A percentile compares a stretch with the other conserved stretches of the same genome.
Evolutionary conservation across 1,140 invertebrate species (phyloP).

Genomic region (Scaptomyza montana): DNA sequence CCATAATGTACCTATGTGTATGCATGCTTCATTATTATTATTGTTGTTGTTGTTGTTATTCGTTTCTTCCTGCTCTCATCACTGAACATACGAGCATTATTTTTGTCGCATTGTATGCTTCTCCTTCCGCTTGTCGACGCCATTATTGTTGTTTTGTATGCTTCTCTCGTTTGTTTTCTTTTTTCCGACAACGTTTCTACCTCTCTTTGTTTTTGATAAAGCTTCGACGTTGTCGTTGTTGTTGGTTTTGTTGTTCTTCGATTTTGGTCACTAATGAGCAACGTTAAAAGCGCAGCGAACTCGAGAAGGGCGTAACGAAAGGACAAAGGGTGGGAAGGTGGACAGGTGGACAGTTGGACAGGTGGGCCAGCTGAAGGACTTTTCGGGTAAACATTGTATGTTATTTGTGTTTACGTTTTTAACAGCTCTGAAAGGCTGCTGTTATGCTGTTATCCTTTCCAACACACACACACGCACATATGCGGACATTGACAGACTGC

Average conservation of each 20-base stretch:
- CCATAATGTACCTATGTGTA: slow-evolving; percentile 37
- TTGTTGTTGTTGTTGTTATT: slow-evolving; percentile 57
- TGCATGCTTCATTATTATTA: slow-evolving; percentile 65
- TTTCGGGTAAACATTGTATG: slow-evolving; percentile 65
- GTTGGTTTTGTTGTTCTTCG: slow-evolving; percentile 59
- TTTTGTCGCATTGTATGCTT: slow-evolving; percentile 76
- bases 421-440: slow-evolving; percentile 68
- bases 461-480: slow-evolving; percentile 18
- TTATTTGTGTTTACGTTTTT: slow-evolving; percentile 80
- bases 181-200: slow-evolving; percentile 43
- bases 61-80: slow-evolving; percentile 48
- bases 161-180: neutral
- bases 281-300: slow-evolving; percentile 64
- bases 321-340: slow-evolving; percentile 16
- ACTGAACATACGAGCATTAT: slow-evolving; percentile 57
- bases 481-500: slow-evolving; percentile 40
- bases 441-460: slow-evolving; percentile 60
- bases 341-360: neutral
- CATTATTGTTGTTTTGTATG: slow-evolving; percentile 63
- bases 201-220: slow-evolving; percentile 60
- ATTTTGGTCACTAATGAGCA: slow-evolving; percentile 78
- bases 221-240: slow-evolving; percentile 32
- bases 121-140: slow-evolving; percentile 58
- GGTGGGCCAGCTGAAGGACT: slow-evolving; percentile 6
- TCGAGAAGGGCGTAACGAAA: slow-evolving; percentile 69